These are phyloP conservation scores for Brachylomia viminalis DNA, from an alignment of 2,888 invertebrate genomes.

Conservation along the genomic window DNA sequence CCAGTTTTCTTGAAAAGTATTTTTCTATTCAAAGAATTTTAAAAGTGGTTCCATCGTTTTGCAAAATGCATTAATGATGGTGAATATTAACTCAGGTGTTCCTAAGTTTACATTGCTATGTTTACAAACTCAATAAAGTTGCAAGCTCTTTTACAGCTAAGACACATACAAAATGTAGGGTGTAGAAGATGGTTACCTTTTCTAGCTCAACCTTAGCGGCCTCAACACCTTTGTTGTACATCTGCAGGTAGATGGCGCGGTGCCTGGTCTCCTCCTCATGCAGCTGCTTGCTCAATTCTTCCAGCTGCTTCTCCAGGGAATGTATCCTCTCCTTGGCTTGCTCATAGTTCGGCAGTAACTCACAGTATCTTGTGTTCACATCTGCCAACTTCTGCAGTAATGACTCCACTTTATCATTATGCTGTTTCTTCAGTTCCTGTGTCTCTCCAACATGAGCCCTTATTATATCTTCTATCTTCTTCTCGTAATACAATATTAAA, in stretches of 20 bases:
- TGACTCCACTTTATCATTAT: constrained; percentile 95
- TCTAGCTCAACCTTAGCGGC: constrained; percentile 94
- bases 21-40: neutral
- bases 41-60: neutral
- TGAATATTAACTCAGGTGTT: constrained; percentile 26
- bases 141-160: neutral
- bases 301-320: constrained; percentile 93
- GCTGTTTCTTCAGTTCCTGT: constrained; percentile 94
- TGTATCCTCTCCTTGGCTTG: constrained; percentile 93
- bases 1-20: neutral
- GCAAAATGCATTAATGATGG: neutral
- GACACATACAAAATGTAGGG: neutral
- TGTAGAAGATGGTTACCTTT: constrained; percentile 88
- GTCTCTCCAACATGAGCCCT: constrained; percentile 91
- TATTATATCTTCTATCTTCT: constrained; percentile 94
- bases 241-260: constrained; percentile 94
- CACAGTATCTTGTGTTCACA: constrained; percentile 94
- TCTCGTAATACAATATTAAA: constrained; percentile 93
- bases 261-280: constrained; percentile 93
- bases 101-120: constrained; percentile 10
- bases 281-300: constrained; percentile 92
- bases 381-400: constrained; percentile 93
- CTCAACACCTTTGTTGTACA: constrained; percentile 95
- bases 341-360: constrained; percentile 93
- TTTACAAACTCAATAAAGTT: neutral